A percentile compares a stretch with the other conserved stretches of the same genome.
Conservation (phyloP, 2,888 invertebrate species). For the Oligia fasciuncula region DNA sequence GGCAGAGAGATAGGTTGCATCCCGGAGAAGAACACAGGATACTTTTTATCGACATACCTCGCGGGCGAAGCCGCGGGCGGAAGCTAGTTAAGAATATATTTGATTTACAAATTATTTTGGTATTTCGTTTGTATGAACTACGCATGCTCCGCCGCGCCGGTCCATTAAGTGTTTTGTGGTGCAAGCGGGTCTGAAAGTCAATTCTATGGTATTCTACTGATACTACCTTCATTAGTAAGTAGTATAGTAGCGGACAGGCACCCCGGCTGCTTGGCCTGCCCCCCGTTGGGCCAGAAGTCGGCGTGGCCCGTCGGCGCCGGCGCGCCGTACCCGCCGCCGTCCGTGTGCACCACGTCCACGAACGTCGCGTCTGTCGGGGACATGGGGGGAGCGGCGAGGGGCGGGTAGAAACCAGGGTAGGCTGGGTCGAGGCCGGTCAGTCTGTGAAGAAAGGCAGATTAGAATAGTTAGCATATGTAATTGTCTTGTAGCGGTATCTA, state of each 20-base stretch:
- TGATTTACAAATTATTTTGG: no score
- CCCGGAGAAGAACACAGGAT: no score
- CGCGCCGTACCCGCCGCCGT: constrained; percentile 82
- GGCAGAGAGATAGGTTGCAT: no score
- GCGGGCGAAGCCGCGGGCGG: no score
- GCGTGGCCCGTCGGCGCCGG: constrained; percentile 75
- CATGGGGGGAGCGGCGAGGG: constrained; percentile 73
- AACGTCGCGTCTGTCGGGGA: constrained; percentile 78
- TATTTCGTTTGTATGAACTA: no score
- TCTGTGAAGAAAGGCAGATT: constrained; percentile 62
- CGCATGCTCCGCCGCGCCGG: no score
- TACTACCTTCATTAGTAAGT: constrained; percentile 74
- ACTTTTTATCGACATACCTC: no score
- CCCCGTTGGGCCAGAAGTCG: constrained; percentile 88
- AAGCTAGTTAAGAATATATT: no score
- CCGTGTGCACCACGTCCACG: constrained; percentile 88
- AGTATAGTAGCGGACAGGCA: constrained; percentile 76
- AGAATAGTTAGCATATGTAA: neutral
- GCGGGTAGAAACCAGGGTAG: constrained; percentile 83
- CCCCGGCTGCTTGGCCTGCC: constrained; percentile 85
- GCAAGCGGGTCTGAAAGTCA: neutral
- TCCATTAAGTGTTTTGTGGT: no score
- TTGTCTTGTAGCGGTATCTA: no score
- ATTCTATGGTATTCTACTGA: neutral
- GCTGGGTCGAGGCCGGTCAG: constrained; percentile 86